Base-by-base conservation (phyloP, 1,140 invertebrate species). In the Caenorhabditis latens region DNA sequence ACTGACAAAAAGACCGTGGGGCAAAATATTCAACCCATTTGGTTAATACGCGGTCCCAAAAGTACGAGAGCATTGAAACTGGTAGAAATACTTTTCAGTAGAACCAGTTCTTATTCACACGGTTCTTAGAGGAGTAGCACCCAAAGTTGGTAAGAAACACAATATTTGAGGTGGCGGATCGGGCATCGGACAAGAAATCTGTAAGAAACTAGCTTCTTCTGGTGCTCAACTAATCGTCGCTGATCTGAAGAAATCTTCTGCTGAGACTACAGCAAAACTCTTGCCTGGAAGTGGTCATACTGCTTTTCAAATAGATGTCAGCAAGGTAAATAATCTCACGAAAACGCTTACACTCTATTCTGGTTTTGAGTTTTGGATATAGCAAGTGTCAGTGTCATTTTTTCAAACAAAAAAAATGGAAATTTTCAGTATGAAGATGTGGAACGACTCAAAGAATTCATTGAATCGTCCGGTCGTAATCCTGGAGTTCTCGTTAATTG, bases 161-260 rank as follows among this genome's bases (percentile, higher is more conserved):
- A 32, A 32, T 32, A 32, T 67, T 71, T 75, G 89, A 96, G 96
- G 96, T 79, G 96, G 95, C 84, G 96, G 96, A 6, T 96, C 96
- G 90, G 96, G 96, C 55, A 97, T 97, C 86, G 96, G 96, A 11
- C 94, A 95, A 90, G 95, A 96, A 67, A 94, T 95, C 71, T 97
- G 96, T 92, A 94, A 95, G 84, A 92, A 95, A 32, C 93, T 97
- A 86, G 95, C 96, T 1, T 94, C 94, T 88, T 95, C 97, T 93
- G 96, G 96, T 9, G 96, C 96, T 21, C 95, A 94, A 40, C 94
- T 97, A 61, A 95, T 96, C 84, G 96, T 95, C 0, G 95, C 95
- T 1, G 96, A 97, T 93, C 94, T 94, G 83, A 95, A 96, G 93
- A 91, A 95, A 87, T 93, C 94, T 88, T 93, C 93, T 53, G 95